Evolutionary conservation across 53 echinoderm and acorn worm genomes (phyloP).

Genomic region (Crossaster papposus): DNA sequence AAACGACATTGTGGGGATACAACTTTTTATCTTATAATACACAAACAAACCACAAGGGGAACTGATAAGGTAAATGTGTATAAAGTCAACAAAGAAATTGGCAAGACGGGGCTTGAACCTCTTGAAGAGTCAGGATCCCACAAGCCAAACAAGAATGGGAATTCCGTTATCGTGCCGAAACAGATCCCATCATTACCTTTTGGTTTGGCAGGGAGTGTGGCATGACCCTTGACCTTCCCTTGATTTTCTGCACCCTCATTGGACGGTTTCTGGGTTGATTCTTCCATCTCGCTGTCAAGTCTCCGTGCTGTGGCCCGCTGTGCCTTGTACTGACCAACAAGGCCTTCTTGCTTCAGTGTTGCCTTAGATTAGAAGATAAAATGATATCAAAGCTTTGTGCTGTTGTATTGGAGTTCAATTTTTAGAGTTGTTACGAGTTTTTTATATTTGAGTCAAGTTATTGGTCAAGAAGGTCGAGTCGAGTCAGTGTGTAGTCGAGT

Average conservation of each 20-base stretch:
- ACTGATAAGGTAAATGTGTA: too few relatives aligned
- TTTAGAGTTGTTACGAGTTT: too few relatives aligned
- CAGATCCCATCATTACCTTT: slow-evolving; percentile 3
- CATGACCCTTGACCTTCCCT: background rate
- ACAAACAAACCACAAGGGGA: too few relatives aligned
- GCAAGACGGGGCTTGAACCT: too few relatives aligned
- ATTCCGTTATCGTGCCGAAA: background rate
- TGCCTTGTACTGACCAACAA: slow-evolving; percentile 75
- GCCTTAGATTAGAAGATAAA: slow-evolving; percentile 54
- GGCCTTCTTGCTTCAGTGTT: slow-evolving; percentile 91
- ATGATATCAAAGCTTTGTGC: too few relatives aligned
- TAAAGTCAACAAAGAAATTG: too few relatives aligned
- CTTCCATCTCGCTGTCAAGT: background rate
- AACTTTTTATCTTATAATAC: too few relatives aligned
- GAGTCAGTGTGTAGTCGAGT: too few relatives aligned
- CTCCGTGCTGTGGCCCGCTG: slow-evolving; percentile 62
- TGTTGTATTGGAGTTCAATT: too few relatives aligned
- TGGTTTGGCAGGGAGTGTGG: slow-evolving; percentile 19
- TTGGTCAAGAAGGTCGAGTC: too few relatives aligned
- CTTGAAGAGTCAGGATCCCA: background rate
- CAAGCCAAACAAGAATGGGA: background rate
- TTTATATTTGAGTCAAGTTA: too few relatives aligned
- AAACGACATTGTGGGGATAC: too few relatives aligned
- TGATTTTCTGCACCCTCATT: background rate
- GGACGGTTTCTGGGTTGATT: background rate